Percentiles rank a stretch among this genome's conserved stretches.
Evolutionary conservation across 2,888 invertebrate species (phyloP).

Genomic region (Drosophila buzzatii): DNA sequence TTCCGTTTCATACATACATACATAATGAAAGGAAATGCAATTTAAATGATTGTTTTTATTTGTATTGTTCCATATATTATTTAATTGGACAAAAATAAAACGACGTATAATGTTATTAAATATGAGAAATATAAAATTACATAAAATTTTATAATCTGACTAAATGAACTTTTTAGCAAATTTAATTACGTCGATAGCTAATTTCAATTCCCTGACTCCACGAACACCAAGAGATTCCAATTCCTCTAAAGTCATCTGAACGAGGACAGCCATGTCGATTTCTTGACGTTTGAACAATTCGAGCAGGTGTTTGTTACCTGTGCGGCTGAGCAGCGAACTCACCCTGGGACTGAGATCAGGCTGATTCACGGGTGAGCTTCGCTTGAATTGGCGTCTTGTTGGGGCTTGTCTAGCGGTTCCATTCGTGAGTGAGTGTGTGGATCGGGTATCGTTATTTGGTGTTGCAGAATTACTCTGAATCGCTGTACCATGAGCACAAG

Average conservation of each 20-base stretch:
- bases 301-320: constrained; percentile 66
- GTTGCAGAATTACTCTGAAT: not conserved
- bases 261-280: constrained; percentile 71
- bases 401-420: not conserved
- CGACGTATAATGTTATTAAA: not conserved
- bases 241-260: constrained; percentile 67
- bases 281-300: constrained; percentile 76
- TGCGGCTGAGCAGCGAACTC: constrained; percentile 54
- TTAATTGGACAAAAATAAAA: not conserved
- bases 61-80: not conserved
- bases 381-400: constrained; percentile 35
- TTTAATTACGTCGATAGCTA: constrained; percentile 58
- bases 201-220: constrained; percentile 62
- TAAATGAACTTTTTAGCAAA: constrained; percentile 61
- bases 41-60: not conserved
- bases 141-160: constrained; percentile 2
- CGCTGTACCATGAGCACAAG: constrained; percentile 37
- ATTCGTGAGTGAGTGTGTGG: not conserved
- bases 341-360: constrained; percentile 68
- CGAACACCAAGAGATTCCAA: constrained; percentile 70
- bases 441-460: not conserved
- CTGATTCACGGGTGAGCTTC: constrained; percentile 58
- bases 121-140: constrained; percentile 11
- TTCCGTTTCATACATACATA: no score
- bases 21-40: no score